A percentile compares a stretch with the other conserved stretches of the same genome.
These are phyloP conservation scores for Apodemus agrarius DNA, from an alignment of 2,797 vertebrate genomes.

Conservation along the genomic window DNA sequence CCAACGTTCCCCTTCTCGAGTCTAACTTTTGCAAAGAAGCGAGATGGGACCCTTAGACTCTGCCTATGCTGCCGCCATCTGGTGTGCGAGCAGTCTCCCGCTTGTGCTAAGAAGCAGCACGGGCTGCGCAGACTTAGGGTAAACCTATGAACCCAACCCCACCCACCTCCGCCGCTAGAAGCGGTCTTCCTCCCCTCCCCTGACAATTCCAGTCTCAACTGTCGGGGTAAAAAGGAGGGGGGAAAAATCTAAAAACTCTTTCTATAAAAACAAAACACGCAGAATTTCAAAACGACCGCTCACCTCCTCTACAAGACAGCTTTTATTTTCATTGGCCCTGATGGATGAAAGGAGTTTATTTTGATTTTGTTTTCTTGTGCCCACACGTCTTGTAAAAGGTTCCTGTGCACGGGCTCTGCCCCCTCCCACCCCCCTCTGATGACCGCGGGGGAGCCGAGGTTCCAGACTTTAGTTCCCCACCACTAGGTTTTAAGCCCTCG, in stretches of 20 bases:
- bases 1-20: not conserved
- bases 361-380: conserved; percentile 67
- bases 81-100: not conserved
- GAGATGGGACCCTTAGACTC: not conserved
- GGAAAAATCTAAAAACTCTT: conserved; percentile 38
- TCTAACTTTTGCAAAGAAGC: not conserved
- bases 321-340: conserved; percentile 69
- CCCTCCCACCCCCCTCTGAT: not conserved
- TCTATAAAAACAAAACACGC: conserved; percentile 47
- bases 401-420: conserved; percentile 40
- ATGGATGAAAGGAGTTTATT: conserved; percentile 77
- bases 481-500: conserved; percentile 67
- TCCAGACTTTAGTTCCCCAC: conserved; percentile 70
- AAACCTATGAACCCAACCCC: not conserved
- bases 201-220: not conserved
- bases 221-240: not conserved
- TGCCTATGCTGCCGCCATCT: not conserved
- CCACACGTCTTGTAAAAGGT: conserved; percentile 73
- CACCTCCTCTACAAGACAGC: conserved; percentile 50
- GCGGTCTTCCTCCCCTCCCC: not conserved
- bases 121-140: not conserved
- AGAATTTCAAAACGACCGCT: conserved; percentile 74
- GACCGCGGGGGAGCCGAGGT: conserved; percentile 76
- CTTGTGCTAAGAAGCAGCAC: not conserved
- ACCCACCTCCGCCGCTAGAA: not conserved